These are phyloP conservation scores for Manduca sexta DNA, from an alignment of 1,140 invertebrate genomes.

Conservation along the genomic window DNA sequence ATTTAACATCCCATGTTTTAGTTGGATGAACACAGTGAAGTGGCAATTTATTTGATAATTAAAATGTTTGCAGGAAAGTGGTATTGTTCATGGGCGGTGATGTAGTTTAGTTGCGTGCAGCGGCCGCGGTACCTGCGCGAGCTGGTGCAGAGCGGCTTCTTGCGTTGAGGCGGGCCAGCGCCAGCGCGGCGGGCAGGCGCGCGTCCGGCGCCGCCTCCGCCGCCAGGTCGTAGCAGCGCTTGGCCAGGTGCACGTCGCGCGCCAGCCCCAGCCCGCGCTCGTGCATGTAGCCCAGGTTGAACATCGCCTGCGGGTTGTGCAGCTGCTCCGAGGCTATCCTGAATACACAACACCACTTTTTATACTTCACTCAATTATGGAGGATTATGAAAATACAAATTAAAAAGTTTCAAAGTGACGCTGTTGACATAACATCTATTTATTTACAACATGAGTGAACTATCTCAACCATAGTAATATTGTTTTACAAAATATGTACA, in stretches of 20 bases:
- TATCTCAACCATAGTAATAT: no score
- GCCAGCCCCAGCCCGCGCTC: conserved; percentile 95
- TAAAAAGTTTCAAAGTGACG: no score
- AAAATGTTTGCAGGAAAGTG: not conserved
- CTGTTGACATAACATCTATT: no score
- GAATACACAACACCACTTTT: conserved; percentile 44
- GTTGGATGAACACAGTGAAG: not conserved
- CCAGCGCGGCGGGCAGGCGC: conserved; percentile 94
- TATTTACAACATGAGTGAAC: no score
- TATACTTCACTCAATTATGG: not conserved
- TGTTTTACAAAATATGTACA: no score
- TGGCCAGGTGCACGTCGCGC: conserved; percentile 85
- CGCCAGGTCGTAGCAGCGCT: conserved; percentile 97
- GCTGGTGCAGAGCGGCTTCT: conserved; percentile 82
- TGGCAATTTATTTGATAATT: not conserved
- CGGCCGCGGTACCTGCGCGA: conserved; percentile 70
- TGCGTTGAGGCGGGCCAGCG: conserved; percentile 90
- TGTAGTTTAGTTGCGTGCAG: not conserved
- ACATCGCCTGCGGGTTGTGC: conserved; percentile 98
- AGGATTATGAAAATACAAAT: not conserved
- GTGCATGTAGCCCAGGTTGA: conserved; percentile 99
- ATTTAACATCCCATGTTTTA: no score
- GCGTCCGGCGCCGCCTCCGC: conserved; percentile 96
- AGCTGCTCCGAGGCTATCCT: conserved; percentile 95
- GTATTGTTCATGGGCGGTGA: not conserved